phyloP scores from a whole-genome alignment of 2,888 invertebrate genomes.

The Agonopterix arenella region DNA sequence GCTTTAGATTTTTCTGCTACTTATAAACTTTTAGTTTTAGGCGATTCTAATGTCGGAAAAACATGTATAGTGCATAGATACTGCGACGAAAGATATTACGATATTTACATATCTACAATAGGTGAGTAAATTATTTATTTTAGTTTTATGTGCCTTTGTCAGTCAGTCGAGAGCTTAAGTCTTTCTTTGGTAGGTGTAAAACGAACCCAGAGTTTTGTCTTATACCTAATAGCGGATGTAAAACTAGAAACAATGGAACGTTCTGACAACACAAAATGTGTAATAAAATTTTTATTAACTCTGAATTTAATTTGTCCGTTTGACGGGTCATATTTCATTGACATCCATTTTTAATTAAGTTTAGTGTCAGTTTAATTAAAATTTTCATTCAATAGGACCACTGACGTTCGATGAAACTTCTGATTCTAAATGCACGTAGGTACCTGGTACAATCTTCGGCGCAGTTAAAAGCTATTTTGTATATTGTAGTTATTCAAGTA shows the following conservation, averaged over 20 bases:
- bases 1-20: slow-evolving; percentile 91
- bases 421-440: too few relatives aligned
- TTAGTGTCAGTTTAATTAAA: too few relatives aligned
- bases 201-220: slow-evolving; percentile 36
- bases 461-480: too few relatives aligned
- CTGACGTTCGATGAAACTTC: too few relatives aligned
- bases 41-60: slow-evolving; percentile 93
- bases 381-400: too few relatives aligned
- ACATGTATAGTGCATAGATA: slow-evolving; percentile 94
- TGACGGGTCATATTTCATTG: too few relatives aligned
- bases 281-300: too few relatives aligned
- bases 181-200: slow-evolving; percentile 25
- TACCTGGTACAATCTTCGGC: too few relatives aligned
- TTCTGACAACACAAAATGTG: slow-evolving; percentile 4
- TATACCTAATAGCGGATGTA: slow-evolving; percentile 30
- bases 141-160: slow-evolving; percentile 57
- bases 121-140: slow-evolving; percentile 79
- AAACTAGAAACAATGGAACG: slow-evolving; percentile 35
- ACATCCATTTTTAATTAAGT: too few relatives aligned
- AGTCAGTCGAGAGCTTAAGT: slow-evolving; percentile 41
- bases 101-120: slow-evolving; percentile 93
- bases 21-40: slow-evolving; percentile 90
- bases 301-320: too few relatives aligned
- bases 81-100: slow-evolving; percentile 93
- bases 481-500: too few relatives aligned